Evolutionary conservation across 1,140 invertebrate genomes (phyloP), one percentile per base, ranked within the genome.

Genomic region (Chironomus striatipennis): DNA sequence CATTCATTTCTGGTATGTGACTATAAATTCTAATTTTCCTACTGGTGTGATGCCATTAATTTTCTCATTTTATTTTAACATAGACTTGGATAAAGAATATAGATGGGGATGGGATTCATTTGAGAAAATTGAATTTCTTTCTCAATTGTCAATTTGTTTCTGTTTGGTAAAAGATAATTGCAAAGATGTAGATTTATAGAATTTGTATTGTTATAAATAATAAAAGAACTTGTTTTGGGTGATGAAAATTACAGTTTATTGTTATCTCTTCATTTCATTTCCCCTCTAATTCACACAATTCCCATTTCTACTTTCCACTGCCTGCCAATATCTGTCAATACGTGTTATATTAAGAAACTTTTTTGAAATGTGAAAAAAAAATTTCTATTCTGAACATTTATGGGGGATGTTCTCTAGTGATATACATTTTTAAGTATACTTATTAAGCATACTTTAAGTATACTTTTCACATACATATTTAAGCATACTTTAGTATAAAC

Each of bases 221-320:
- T 15, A 15, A 57, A 57, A 57, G 47, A 57, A 57, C 15, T 57
- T 57, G 12, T 57, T 57, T 57, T 57, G 12, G 47, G 47, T 57
- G 47, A 57, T 57, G 47, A 57, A 57, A 57, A 57, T 57, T 57
- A 57, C 47, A 57, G 47, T 57, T 57, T 57, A 57, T 57, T 57
- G 47, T 57, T 57, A 57, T 57, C 47, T n/a, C 47, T 34, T 57
- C 47, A n/a, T 57, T 57, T 12, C 47, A 57, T n/a, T 57, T 57
- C n/a, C 12, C 47, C 47, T 15, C 12, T 57, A n/a, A n/a, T n/a
- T n/a, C n/a, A n/a, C n/a, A n/a, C n/a, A 57, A 57, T 57, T 57
- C 47, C 47, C 47, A 57, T 57, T 4, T 57, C 47, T 57, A n/a
- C 43, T 57, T n/a, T 57, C 24, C 24, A 15, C n/a, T 57, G 47